A percentile compares a stretch with the other conserved stretches of the same genome.
Conservation (phyloP, 2,113 vertebrate species). For the Rynchops niger region DNA sequence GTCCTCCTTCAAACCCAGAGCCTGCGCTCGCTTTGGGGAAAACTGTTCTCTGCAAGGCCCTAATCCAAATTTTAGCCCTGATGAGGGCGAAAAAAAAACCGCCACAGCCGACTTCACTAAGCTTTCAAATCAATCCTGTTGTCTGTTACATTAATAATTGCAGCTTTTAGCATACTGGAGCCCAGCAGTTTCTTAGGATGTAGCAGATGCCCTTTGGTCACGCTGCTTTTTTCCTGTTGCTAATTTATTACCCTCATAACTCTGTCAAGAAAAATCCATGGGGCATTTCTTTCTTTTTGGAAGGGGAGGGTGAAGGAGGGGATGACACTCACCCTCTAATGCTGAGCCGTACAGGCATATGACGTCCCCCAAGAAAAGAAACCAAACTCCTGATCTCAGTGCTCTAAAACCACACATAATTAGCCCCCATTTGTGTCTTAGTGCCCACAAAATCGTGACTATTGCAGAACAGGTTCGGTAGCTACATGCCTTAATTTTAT, state of each 20-base stretch:
- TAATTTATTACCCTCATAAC: background rate
- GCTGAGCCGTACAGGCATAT: background rate
- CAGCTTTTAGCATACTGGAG: background rate
- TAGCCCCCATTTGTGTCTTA: background rate
- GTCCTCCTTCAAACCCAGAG: background rate
- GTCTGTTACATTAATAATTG: background rate
- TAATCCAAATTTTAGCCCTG: background rate
- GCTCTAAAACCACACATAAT: background rate
- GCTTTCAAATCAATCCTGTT: background rate
- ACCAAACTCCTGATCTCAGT: background rate
- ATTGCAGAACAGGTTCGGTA: background rate
- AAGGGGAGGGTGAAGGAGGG: rapidly evolving
- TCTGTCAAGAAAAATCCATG: background rate
- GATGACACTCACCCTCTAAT: background rate
- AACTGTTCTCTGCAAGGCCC: background rate
- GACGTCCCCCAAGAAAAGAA: background rate
- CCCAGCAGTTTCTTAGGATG: background rate
- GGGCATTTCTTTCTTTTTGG: background rate
- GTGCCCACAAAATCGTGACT: background rate
- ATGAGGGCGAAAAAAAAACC: background rate
- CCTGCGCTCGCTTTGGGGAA: background rate
- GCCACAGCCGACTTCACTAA: background rate
- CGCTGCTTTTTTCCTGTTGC: background rate
- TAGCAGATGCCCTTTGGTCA: background rate
- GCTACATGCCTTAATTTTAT: background rate